Evolutionary conservation across 2,888 invertebrate genomes (phyloP), one percentile per base, ranked within the genome.

Genomic region (Andrena haemorrhoa): DNA sequence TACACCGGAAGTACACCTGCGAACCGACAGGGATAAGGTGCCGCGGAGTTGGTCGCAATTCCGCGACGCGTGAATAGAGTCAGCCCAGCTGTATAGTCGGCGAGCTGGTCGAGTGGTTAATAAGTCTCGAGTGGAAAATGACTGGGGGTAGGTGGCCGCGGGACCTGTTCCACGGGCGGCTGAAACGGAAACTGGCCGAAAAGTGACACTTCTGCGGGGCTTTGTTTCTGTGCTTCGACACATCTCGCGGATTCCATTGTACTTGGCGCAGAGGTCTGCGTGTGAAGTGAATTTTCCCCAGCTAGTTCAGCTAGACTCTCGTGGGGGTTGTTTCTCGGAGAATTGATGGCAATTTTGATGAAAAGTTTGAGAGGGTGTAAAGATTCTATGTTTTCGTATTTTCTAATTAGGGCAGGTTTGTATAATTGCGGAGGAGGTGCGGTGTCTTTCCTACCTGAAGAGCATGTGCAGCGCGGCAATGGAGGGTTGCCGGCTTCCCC

Each of bases 381-480:
- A 20, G 2, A 51, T 20, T 51, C 7, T 51, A 41, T 16, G 16
- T 16, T 41, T 16, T 16, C 41, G 41, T 12, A 41, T 12, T 41
- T 26, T 53, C 10, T 0, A 26, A 51, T 35, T 64, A 41, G 41
- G 16, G 1, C 1, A 41, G 16, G 16, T 41, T 41, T 41, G 41
- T 41, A 41, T 41, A 41, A 41, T 41, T 41, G 0, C 1, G 5
- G 4, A 41, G 41, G 41, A 12, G 12, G 12, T 41, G 41, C 41
- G 4, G 41, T 12, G 41, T 4, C 5, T 41, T 12, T n/a, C 77
- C n/a, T 82, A 88, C 88, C 94, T 97, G 96, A 83, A 98, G 95
- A 73, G 98, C 98, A 93, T 98, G 97, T 49, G 97, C 97, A 12
- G 98, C 98, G 75, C 97, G 96, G 94, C 99, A 99, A 31, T 88